Base-by-base conservation (phyloP, 2,888 invertebrate species). In the Drosophila niveifrons region DNA sequence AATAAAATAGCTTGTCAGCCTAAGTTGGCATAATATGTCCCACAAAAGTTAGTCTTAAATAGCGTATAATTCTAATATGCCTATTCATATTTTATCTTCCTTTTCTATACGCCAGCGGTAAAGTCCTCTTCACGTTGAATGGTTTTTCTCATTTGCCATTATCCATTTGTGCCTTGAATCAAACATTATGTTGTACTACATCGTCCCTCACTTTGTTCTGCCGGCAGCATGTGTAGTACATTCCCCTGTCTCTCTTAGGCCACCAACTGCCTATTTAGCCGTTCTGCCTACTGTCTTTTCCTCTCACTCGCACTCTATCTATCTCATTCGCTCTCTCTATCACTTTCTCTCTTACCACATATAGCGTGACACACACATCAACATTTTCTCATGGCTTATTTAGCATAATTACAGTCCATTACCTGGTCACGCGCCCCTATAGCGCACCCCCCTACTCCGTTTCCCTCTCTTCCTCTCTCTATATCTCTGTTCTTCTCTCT, bases 371-470 rank as follows among this genome's bases (percentile, higher is more conserved):
- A 57, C 58, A 52, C 69, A 79, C 77, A 62, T 65, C 69, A 52
- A 58, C 83, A 71, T 80, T 82, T 78, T 62, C 78, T 80, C 78
- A 82, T 79, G 85, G 78, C 85, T 81, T 84, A 81, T 81, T 84
- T 84, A 84, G 85, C 83, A 84, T 84, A 84, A 84, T 84, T 84
- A 81, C 78, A 81, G 81, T 83, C 83, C 83, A 84, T 84, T 84
- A 84, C 75, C 81, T 83, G 81, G 85, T 80, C 85, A 83, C 82
- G 85, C 77, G 77, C 64, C 59, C 61, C 66, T 44, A 43, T 41
- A 28, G 43, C 41, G 8, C 34, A 43, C 28, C 10, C 17, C 28
- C 18, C 28, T 9, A 36, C 28, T 23, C 15, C 11, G 1, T 2
- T 7, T 39, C 2, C 4, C 15, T 13, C 15, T 53, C 31, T 31